Base-by-base conservation (phyloP, 1,140 invertebrate species). In the Amphibalanus amphitrite region DNA sequence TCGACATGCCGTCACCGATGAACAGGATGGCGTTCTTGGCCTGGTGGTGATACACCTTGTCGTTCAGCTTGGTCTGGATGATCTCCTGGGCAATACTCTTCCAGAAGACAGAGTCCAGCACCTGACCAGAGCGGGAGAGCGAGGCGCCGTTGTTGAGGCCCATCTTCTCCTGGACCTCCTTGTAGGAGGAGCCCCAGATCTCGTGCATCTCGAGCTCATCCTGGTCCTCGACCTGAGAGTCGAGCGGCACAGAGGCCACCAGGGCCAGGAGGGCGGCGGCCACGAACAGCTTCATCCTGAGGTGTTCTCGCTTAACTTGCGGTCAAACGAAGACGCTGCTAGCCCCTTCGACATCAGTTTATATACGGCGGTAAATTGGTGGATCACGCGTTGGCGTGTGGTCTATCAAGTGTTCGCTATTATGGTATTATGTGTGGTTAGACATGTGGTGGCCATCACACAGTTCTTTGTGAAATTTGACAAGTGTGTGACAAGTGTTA, bases 1-100 rank as follows among this genome's bases (percentile, higher is more conserved):
- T 38, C 33, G 33, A 38, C 33, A 38, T 38, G 15, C 33, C 33
- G 80, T 92, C 90, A 0, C 89, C 90, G 6, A 92, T 83, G 75
- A 91, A 88, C 67, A 92, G 80, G 38, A 92, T 86, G n/a, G 91
- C 83, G 77, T 90, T 90, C 74, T 86, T 88, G 0, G 13, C 89
- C 70, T 72, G 67, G 26, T 71, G 70, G 64, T 65, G 64, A 23
- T n/a, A 65, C 23, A 65, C 26, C 64, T 65, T 23, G 64, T 65
- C 64, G 23, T 23, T 26, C 64, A 65, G 64, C 64, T 65, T 65
- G 64, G 64, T 65, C 23, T 23, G 26, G 64, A 65, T 65, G 23
- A 23, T 65, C 23, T 65, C 64, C 64, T 65, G 64, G 20, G 64
- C 64, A 23, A 65, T 65, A 23, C 64, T 26, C 26, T 26, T 65